Evolutionary conservation across 2,888 invertebrate genomes (phyloP), one percentile per base, ranked within the genome.

Genomic region (Prosopocoilus inquinatus): DNA sequence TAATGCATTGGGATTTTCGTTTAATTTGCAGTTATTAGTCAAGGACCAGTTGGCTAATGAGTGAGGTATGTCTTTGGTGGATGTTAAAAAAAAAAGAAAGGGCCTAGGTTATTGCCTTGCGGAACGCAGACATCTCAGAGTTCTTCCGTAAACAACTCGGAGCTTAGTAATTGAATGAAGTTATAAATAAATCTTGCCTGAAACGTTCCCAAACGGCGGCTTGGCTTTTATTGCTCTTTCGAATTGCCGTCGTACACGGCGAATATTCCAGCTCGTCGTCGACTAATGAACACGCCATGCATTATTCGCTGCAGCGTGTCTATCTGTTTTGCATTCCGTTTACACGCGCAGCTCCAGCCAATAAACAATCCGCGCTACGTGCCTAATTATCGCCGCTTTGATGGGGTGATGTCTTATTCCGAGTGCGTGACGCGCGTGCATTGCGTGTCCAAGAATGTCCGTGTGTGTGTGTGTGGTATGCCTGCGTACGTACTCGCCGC

Each of bases 401-500:
- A 60, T 63, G 54, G 64, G 63, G 59, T 66, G 66, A 64, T 66
- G 64, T 64, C 66, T 66, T 66, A 66, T 64, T 66, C 63, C 58
- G 49, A 50, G 62, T 64, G 64, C 66, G 66, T 66, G 66, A 60
- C 58, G 50, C 60, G 62, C 58, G 61, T 59, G 60, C 51, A 59
- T 65, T 65, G 63, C 65, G 63, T 65, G 65, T 58, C 60, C 59
- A 48, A 47, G 57, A 59, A 38, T 15, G 53, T 43, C 9, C 5
- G 50, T 53, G 53, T 28, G 47, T 53, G 53, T 13, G 50, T 54
- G 54, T 54, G 54, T 41, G 41, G 41, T 41, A 41, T 16, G 54
- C 45, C 45, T 50, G 50, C 49, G 50, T 28, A 12, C 49, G 50
- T 28, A 12, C 45, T 13, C 48, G 43, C 39, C 35, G 39, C 15